A percentile compares a stretch with the other conserved stretches of the same genome.
Evolutionary conservation across 2,113 vertebrate species (phyloP).

Genomic region (Centropristis striata): DNA sequence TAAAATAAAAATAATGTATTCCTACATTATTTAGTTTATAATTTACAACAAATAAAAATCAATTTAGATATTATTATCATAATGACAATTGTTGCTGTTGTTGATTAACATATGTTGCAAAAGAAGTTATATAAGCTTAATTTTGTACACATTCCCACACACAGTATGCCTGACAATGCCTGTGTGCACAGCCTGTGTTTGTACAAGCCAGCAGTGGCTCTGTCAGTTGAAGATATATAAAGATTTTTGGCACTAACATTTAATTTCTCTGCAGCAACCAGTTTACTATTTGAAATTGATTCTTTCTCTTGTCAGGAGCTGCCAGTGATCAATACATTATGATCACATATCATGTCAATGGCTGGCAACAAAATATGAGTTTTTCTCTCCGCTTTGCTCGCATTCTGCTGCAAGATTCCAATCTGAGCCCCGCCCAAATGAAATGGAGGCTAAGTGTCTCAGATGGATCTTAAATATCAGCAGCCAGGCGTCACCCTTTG

Average conservation of each 20-base stretch:
- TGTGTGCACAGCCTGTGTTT: neutral
- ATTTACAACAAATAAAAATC: too few species aligned
- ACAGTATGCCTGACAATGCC: neutral
- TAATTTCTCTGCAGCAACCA: slow-evolving; percentile 32
- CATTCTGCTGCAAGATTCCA: neutral
- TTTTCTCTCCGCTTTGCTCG: neutral
- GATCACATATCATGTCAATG: slow-evolving; percentile 22
- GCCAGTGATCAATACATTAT: slow-evolving; percentile 33
- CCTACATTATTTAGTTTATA: too few species aligned
- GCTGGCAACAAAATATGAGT: slow-evolving; percentile 4
- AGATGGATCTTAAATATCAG: slow-evolving; percentile 38
- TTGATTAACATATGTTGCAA: neutral
- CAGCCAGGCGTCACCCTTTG: slow-evolving; percentile 29
- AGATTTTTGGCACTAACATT: slow-evolving; percentile 1
- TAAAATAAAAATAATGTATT: too few species aligned
- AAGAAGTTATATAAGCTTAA: neutral
- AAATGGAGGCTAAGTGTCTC: slow-evolving; percentile 19
- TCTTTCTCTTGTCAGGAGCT: slow-evolving; percentile 1
- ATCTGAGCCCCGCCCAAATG: slow-evolving; percentile 1
- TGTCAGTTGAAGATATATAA: neutral
- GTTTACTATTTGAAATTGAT: slow-evolving; percentile 19
- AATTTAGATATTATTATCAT: too few species aligned
- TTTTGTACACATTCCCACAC: neutral
- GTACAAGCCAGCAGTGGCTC: neutral
- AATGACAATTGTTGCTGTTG: too few species aligned